Conservation (phyloP, 2,888 invertebrate genomes). For the Xanthia togata region DNA sequence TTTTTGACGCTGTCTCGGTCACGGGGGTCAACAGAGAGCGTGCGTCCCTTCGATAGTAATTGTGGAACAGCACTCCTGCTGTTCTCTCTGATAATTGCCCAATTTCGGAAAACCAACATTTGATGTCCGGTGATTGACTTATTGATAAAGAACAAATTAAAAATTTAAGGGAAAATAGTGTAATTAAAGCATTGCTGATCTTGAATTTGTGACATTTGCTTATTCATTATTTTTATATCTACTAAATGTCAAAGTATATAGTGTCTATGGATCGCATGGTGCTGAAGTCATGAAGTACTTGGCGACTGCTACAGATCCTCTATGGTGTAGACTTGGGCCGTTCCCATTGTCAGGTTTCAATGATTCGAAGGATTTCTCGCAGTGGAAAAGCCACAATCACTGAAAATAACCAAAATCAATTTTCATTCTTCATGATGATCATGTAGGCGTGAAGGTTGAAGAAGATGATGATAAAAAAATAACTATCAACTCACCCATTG, state of each 20-base stretch:
- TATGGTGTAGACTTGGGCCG: neutral
- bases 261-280: conserved; percentile 3
- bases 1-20: neutral
- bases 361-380: neutral
- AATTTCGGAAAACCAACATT: conserved; percentile 36
- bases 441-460: neutral
- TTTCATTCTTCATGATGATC: neutral
- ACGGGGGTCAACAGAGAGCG: neutral
- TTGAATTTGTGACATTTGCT: conserved; percentile 16
- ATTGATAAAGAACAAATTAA: conserved; percentile 1
- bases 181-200: neutral
- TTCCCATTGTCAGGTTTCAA: neutral
- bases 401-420: conserved; percentile 6
- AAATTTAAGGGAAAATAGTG: neutral
- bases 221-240: conserved; percentile 1
- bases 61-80: conserved; percentile 18
- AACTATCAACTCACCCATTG: conserved; percentile 38
- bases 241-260: conserved; percentile 23
- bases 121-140: neutral
- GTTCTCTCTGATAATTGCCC: neutral
- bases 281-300: conserved; percentile 24
- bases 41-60: neutral
- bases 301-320: neutral
- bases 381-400: neutral
- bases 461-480: neutral